phyloP scores from a whole-genome alignment of 2,113 vertebrate genomes.

The Ibidorhyncha struthersii region DNA sequence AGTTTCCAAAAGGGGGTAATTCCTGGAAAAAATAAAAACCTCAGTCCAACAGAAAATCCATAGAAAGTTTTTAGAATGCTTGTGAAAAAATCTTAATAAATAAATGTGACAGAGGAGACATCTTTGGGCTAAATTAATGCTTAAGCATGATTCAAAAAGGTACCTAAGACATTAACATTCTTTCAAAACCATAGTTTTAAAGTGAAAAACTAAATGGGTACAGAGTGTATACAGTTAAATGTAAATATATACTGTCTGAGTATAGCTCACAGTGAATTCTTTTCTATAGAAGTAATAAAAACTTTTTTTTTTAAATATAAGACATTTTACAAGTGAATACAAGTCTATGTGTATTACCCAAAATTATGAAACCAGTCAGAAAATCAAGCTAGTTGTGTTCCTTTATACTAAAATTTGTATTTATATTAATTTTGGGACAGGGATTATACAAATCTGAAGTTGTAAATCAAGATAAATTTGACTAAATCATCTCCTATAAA shows the following conservation, averaged over 20 bases:
- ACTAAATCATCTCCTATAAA: neutral
- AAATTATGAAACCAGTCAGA: neutral
- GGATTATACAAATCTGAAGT: neutral
- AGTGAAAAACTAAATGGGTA: neutral
- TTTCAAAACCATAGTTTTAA: neutral
- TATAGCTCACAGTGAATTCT: neutral
- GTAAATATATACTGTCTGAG: neutral
- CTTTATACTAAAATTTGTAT: neutral
- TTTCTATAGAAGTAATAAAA: neutral
- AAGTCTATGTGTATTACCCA: neutral
- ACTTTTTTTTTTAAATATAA: neutral
- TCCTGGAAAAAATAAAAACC: neutral
- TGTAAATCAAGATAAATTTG: neutral
- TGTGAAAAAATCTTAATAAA: constrained; percentile 11
- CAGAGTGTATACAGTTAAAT: neutral
- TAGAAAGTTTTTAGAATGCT: neutral
- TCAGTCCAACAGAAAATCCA: neutral
- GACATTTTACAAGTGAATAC: neutral
- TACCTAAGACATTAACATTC: neutral
- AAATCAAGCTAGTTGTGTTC: neutral
- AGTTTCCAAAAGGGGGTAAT: neutral
- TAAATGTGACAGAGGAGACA: constrained; percentile 45
- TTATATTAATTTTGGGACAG: neutral
- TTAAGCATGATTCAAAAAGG: constrained; percentile 18
- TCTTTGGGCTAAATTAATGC: constrained; percentile 27